Conservation (phyloP, 2,888 invertebrate species). For the Alviniconcha strummeri region DNA sequence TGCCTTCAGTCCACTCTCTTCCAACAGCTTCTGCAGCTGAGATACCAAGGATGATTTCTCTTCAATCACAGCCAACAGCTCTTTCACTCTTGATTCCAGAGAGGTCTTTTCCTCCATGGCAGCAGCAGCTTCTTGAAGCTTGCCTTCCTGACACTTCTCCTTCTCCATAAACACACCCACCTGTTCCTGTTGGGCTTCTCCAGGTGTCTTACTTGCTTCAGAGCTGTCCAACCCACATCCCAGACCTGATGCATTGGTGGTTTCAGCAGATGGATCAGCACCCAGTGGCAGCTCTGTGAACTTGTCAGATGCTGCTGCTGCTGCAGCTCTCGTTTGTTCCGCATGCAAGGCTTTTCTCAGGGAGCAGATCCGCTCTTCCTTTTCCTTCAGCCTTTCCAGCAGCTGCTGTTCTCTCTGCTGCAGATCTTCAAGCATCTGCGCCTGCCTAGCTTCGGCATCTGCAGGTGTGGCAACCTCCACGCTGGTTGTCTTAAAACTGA, state of each 20-base stretch:
- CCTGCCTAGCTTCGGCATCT: too few species aligned
- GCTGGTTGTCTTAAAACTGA: background rate
- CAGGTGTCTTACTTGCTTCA: too few species aligned
- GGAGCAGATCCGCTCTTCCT: slow-evolving; percentile 15
- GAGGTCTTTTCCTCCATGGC: slow-evolving; percentile 16
- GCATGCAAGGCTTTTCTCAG: background rate
- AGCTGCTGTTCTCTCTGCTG: slow-evolving; percentile 20
- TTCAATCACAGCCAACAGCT: slow-evolving; percentile 14
- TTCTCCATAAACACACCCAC: background rate
- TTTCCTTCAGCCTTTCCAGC: slow-evolving; percentile 16
- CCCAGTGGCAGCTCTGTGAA: background rate
- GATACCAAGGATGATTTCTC: slow-evolving; percentile 13
- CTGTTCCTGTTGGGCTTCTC: background rate
- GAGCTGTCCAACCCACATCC: too few species aligned
- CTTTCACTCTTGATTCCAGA: slow-evolving; percentile 27
- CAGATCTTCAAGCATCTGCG: background rate
- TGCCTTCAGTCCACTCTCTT: background rate
- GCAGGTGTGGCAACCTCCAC: background rate
- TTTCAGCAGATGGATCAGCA: too few species aligned
- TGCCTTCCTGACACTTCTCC: slow-evolving; percentile 8
- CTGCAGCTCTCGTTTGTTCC: background rate
- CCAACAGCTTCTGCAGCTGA: slow-evolving; percentile 7
- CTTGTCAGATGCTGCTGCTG: background rate
- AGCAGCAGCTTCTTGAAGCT: background rate
- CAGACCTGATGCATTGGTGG: too few species aligned